A percentile compares a stretch with the other conserved stretches of the same genome.
These are phyloP conservation scores for Maniola jurtina DNA, from an alignment of 1,140 invertebrate genomes.

Conservation along the genomic window DNA sequence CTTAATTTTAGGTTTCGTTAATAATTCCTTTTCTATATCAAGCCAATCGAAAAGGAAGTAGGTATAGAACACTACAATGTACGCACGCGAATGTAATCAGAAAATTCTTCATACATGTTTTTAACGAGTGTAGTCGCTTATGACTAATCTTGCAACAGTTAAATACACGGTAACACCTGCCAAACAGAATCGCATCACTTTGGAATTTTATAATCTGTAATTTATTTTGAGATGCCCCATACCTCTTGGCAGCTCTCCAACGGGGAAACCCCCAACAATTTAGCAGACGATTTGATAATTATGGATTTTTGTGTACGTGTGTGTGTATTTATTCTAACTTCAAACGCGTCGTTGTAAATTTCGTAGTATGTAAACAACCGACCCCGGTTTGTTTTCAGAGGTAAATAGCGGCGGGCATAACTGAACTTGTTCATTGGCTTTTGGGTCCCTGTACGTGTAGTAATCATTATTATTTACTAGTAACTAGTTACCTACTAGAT, in stretches of 20 bases:
- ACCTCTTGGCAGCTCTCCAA: conserved; percentile 67
- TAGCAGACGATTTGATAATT: conserved; percentile 70
- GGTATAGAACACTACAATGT: too few species aligned
- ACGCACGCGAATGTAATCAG: too few species aligned
- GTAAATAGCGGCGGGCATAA: too few species aligned
- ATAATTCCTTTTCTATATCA: too few species aligned
- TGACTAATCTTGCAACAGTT: neutral
- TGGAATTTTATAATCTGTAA: conserved; percentile 60
- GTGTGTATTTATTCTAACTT: conserved; percentile 21
- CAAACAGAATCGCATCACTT: conserved; percentile 40
- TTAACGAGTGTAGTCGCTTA: neutral
- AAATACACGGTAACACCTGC: conserved; percentile 15
- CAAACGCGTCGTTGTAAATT: conserved; percentile 13
- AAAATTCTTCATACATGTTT: too few species aligned
- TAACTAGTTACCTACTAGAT: too few species aligned
- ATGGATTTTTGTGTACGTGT: conserved; percentile 48
- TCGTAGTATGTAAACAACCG: neutral
- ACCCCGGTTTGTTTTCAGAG: neutral
- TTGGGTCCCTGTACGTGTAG: too few species aligned
- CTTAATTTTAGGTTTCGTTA: too few species aligned
- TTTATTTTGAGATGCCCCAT: conserved; percentile 64
- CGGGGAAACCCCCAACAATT: conserved; percentile 60
- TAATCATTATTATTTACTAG: too few species aligned
- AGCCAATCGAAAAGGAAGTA: too few species aligned
- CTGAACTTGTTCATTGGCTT: too few species aligned